phyloP scores from a whole-genome alignment of 2,113 vertebrate species.

The Petrocephalus zakoni region DNA sequence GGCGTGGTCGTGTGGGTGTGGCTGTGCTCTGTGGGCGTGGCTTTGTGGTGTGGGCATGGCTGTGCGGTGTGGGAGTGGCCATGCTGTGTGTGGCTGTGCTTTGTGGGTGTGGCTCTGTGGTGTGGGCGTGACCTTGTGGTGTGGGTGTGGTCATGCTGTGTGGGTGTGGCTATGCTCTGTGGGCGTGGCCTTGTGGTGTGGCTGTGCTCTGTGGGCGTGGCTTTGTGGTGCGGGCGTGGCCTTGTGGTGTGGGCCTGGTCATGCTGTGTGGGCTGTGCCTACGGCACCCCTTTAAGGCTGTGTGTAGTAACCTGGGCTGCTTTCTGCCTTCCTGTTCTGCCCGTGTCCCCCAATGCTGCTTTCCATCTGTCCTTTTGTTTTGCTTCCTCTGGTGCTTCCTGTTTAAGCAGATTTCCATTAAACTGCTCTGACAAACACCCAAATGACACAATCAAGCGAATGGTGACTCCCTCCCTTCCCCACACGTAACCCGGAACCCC shows the following conservation, averaged over 20 bases:
- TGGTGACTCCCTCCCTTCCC: constrained; percentile 34
- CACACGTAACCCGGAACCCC: constrained; percentile 36
- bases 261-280: neutral
- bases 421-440: constrained; percentile 32
- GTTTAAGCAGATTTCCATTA: constrained; percentile 1
- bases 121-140: no score
- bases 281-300: constrained; percentile 27
- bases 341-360: constrained; percentile 46
- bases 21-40: constrained; percentile 18
- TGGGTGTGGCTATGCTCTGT: no score
- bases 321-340: constrained; percentile 37
- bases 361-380: constrained; percentile 34
- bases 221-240: neutral
- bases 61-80: no score
- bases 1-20: constrained; percentile 1
- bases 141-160: no score
- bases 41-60: neutral
- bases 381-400: constrained; percentile 21
- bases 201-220: neutral
- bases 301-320: constrained; percentile 40
- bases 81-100: no score
- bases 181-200: neutral
- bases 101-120: no score
- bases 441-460: constrained; percentile 33
- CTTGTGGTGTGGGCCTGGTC: neutral